Base-by-base conservation (phyloP, 2,888 invertebrate genomes). In the Rhamnusium bicolor region DNA sequence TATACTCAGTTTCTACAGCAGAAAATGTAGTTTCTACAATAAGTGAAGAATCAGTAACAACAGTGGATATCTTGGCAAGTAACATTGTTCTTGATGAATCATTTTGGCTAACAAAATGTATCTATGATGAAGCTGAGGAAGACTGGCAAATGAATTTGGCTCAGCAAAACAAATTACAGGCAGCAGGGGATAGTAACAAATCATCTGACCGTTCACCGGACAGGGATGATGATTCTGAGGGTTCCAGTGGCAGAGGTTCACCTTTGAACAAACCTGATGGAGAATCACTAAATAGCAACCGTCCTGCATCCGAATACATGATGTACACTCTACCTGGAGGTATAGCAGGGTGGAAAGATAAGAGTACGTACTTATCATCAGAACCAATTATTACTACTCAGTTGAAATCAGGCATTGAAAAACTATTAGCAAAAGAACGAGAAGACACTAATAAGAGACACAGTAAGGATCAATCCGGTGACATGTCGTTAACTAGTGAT, bases 331-430 rank as follows among this genome's bases (percentile, higher is more conserved):
- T 95, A 78, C 95, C 95, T 5, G 94, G 94, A 75, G 95, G 95
- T 69, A 91, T 95, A 81, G 94, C 94, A 86, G 93, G 94, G 85
- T 95, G 95, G 95, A 92, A 92, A 86, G 95, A 94, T 85, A 92
- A 94, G 85, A 95, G 94, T 85, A 94, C 95, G 62, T 95, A 94
- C 84, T 89, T 95, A 82, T 90, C 93, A 82, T 85, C 90, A 83
- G 93, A 93, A 86, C 89, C 90, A 7, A 24, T 73, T 10, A 21
- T n/a, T 14, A 12, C 29, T 18, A 49, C 12, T 66, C 53, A 14
- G 14, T n/a, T 49, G n/a, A 49, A 21, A 10, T 32, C 46, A 2
- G 27, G 24, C 2, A 51, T 53, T 19, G 63, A 40, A 10, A 19
- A 2, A 24, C 16, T 49, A 5, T 19, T 53, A 18, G 21, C 0